phyloP scores from a whole-genome alignment of 1,140 invertebrate genomes.

The Bradysia coprophila region DNA sequence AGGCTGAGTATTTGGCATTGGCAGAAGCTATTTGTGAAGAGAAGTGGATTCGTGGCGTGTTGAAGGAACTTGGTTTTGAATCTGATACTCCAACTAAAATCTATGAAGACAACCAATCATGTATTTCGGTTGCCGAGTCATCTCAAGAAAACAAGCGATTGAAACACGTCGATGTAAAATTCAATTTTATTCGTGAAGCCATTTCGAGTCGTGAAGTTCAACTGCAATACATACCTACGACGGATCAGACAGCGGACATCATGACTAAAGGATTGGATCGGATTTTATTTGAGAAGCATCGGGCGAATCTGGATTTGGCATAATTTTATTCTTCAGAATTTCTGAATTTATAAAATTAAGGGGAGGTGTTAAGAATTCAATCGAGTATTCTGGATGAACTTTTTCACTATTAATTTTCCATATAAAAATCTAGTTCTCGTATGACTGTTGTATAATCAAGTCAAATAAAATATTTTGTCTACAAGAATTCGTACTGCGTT shows the following conservation, averaged over 20 bases:
- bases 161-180: constrained; percentile 13
- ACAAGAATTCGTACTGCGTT: too few relatives aligned
- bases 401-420: too few relatives aligned
- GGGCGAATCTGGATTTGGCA: neutral
- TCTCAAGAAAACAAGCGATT: constrained; percentile 8
- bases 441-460: too few relatives aligned
- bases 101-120: constrained; percentile 14
- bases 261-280: constrained; percentile 4
- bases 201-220: constrained; percentile 1
- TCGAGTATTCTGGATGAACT: too few relatives aligned
- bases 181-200: constrained; percentile 8
- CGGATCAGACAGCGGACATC: constrained; percentile 6
- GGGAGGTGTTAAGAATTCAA: too few relatives aligned
- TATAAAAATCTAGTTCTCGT: too few relatives aligned
- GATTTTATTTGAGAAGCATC: neutral
- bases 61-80: constrained; percentile 9
- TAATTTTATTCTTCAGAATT: neutral
- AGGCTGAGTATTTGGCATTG: constrained; percentile 19
- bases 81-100: constrained; percentile 4
- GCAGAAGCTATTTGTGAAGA: constrained; percentile 9
- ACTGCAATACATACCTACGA: constrained; percentile 5
- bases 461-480: too few relatives aligned
- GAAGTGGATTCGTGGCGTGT: constrained; percentile 11
- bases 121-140: constrained; percentile 19
- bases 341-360: too few relatives aligned